Evolutionary conservation across 2,888 invertebrate genomes (phyloP).

Genomic region (Venusia cambrica): DNA sequence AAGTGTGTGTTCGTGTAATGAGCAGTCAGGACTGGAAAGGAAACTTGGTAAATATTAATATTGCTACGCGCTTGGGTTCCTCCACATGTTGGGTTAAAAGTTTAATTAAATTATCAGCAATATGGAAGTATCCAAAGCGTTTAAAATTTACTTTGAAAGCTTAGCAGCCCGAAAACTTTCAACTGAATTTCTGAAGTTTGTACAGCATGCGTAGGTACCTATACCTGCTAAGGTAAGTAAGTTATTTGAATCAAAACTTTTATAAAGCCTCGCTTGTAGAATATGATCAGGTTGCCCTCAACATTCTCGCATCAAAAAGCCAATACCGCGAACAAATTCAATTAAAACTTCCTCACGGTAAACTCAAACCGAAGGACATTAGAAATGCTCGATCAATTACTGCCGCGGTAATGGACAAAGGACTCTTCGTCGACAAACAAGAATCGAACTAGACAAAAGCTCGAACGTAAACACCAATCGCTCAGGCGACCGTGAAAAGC

Average conservation of each 20-base stretch:
- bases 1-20: conserved; percentile 15
- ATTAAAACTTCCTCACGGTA: conserved; percentile 71
- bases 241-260: conserved; percentile 46
- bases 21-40: conserved; percentile 13
- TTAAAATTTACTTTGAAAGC: conserved; percentile 17
- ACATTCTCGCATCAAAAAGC: conserved; percentile 61
- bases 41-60: conserved; percentile 16
- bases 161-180: conserved; percentile 13
- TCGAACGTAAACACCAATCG: conserved; percentile 67
- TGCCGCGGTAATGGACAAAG: conserved; percentile 67
- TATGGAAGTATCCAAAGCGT: conserved; percentile 13
- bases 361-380: conserved; percentile 64
- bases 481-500: conserved; percentile 51
- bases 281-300: conserved; percentile 51
- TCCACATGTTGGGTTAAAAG: conserved; percentile 18
- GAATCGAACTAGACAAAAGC: conserved; percentile 67
- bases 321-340: conserved; percentile 71
- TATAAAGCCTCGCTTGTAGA: conserved; percentile 54
- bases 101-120: conserved; percentile 22
- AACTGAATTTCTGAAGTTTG: conserved; percentile 23
- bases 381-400: conserved; percentile 74
- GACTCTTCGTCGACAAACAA: conserved; percentile 67
- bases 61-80: conserved; percentile 9
- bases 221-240: conserved; percentile 35
- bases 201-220: conserved; percentile 11